Evolutionary conservation across 2,113 vertebrate genomes (phyloP).

Genomic region (Myiozetetes cayanensis): DNA sequence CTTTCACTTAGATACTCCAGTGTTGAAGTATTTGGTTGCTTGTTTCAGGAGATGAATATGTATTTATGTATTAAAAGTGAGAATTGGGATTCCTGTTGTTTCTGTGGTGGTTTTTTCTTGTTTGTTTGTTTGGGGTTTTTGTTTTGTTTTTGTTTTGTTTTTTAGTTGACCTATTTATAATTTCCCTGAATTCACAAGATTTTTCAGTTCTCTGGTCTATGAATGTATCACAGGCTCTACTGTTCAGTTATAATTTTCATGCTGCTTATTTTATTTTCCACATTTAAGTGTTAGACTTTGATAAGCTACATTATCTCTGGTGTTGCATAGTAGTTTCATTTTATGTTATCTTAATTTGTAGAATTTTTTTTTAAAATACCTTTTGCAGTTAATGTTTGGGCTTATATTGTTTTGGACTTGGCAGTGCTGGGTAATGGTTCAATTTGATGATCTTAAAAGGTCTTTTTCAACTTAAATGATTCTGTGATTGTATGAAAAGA

Average conservation of each 20-base stretch:
- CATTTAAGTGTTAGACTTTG: neutral
- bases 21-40: neutral
- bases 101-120: neutral
- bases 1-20: neutral
- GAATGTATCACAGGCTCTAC: neutral
- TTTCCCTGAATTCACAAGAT: neutral
- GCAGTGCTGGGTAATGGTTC: neutral
- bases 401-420: neutral
- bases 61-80: neutral
- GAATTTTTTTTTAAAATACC: neutral
- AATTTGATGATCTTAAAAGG: neutral
- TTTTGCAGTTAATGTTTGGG: neutral
- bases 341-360: neutral
- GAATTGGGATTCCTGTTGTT: neutral
- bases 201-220: neutral
- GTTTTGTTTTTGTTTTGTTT: too few species aligned
- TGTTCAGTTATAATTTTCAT: neutral
- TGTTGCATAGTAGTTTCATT: neutral
- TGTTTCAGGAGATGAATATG: neutral
- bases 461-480: neutral
- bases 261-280: neutral
- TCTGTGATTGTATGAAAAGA: neutral
- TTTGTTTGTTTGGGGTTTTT: too few species aligned
- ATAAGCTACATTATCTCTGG: neutral
- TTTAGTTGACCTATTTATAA: neutral